Conservation (phyloP, 2,888 invertebrate species). For the Coelinius sp. region DNA sequence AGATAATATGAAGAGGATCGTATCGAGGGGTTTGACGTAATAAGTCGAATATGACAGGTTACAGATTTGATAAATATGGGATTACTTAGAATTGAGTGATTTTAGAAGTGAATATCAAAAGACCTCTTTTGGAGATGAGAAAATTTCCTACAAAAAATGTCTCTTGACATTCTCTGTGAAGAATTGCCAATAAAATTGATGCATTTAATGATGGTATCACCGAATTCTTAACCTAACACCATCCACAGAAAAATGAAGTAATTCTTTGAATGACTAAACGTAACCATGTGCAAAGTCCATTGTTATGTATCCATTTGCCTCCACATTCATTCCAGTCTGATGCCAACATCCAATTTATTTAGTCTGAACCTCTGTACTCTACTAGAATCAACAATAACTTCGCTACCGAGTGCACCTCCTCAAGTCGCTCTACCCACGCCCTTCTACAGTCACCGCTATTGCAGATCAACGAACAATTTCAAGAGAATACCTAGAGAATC, state of each 20-base stretch:
- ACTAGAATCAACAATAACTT: conserved; percentile 25
- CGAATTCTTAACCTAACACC: not conserved
- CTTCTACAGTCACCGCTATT: not conserved
- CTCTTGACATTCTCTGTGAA: too few relatives aligned
- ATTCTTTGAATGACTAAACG: not conserved
- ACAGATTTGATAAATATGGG: too few relatives aligned
- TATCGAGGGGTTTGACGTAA: not conserved
- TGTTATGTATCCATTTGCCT: conserved; percentile 9
- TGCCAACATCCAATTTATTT: conserved; percentile 27
- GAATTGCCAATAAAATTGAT: not conserved
- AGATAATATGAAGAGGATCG: not conserved
- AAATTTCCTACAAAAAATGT: too few relatives aligned
- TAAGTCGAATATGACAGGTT: too few relatives aligned
- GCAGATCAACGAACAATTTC: conserved; percentile 32
- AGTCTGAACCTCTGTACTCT: conserved; percentile 7
- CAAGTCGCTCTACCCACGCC: conserved; percentile 13
- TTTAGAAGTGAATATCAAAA: not conserved
- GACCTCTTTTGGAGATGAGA: too few relatives aligned
- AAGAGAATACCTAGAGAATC: not conserved
- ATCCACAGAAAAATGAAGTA: not conserved
- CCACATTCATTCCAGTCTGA: not conserved
- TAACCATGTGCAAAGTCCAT: not conserved
- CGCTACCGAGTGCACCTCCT: conserved; percentile 4
- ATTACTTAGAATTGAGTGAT: too few relatives aligned
- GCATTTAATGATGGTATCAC: not conserved